phyloP scores from a whole-genome alignment of 2,888 invertebrate species.

The Zaprionus bogoriensis region DNA sequence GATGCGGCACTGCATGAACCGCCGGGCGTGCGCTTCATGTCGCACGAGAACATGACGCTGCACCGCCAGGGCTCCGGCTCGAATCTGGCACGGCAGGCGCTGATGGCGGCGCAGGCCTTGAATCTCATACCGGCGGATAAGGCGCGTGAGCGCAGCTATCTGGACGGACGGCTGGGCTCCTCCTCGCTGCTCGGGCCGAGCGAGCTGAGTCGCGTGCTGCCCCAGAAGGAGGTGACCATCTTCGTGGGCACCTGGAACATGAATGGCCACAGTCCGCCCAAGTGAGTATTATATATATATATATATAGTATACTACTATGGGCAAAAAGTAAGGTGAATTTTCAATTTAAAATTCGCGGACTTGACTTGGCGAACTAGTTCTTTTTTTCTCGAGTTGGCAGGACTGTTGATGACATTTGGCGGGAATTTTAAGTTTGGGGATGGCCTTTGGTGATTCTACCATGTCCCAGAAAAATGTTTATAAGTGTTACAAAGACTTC shows the following conservation, averaged over 20 bases:
- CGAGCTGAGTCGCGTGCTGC: slow-evolving; percentile 93
- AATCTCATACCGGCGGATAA: slow-evolving; percentile 92
- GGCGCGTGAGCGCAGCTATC: slow-evolving; percentile 91
- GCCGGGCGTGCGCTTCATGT: slow-evolving; percentile 76
- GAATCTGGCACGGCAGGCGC: slow-evolving; percentile 86
- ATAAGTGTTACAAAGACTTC: too few species aligned
- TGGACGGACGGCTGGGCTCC: slow-evolving; percentile 91
- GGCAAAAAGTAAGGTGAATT: too few species aligned
- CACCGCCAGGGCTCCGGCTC: slow-evolving; percentile 71
- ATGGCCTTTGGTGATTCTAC: too few species aligned
- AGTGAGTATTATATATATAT: slow-evolving; percentile 86
- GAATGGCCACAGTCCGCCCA: slow-evolving; percentile 94
- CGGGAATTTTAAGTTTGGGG: too few species aligned
- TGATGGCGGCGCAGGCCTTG: slow-evolving; percentile 91
- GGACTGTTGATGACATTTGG: too few species aligned
- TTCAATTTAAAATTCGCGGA: too few species aligned
- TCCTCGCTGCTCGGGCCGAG: slow-evolving; percentile 91
- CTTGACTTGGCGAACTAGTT: too few species aligned
- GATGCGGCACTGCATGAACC: slow-evolving; percentile 52
- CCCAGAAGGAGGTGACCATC: slow-evolving; percentile 91
- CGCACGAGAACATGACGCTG: slow-evolving; percentile 81
- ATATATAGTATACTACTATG: background rate
- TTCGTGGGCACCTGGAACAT: slow-evolving; percentile 98
- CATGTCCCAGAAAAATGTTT: too few species aligned
- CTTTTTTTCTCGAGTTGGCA: too few species aligned